Conservation (phyloP, 1,140 invertebrate species). For the Drosophila bipectinata region DNA sequence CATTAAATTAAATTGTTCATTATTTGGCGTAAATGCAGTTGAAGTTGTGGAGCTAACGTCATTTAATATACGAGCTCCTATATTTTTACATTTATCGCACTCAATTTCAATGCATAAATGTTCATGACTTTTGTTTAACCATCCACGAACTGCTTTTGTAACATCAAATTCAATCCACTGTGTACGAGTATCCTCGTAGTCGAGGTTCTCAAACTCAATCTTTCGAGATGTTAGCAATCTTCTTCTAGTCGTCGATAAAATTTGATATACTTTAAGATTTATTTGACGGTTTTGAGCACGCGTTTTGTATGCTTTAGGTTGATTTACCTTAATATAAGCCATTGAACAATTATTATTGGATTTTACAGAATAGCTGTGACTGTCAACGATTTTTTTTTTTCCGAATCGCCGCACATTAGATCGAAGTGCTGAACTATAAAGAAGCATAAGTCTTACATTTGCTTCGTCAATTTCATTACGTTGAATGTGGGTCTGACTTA, state of each 20-base stretch:
- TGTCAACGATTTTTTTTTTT: slow-evolving; percentile 13
- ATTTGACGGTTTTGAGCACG: slow-evolving; percentile 29
- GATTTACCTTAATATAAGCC: background rate
- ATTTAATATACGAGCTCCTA: slow-evolving; percentile 72
- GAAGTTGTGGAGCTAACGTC: slow-evolving; percentile 49
- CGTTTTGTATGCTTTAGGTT: slow-evolving; percentile 9
- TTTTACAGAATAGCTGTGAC: background rate
- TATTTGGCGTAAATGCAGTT: background rate
- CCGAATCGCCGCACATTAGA: slow-evolving; percentile 1
- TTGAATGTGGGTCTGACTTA: slow-evolving; percentile 34
- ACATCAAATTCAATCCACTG: slow-evolving; percentile 86
- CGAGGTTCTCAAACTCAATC: slow-evolving; percentile 52
- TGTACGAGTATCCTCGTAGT: slow-evolving; percentile 55
- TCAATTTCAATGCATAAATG: slow-evolving; percentile 85
- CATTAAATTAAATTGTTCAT: slow-evolving; percentile 51
- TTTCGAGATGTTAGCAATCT: slow-evolving; percentile 47
- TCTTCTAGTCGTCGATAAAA: slow-evolving; percentile 51
- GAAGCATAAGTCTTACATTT: slow-evolving; percentile 72
- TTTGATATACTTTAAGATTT: slow-evolving; percentile 71
- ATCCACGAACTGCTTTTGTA: slow-evolving; percentile 84
- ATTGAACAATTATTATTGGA: slow-evolving; percentile 13
- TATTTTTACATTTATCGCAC: slow-evolving; percentile 83
- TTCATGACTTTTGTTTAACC: slow-evolving; percentile 82
- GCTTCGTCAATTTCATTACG: slow-evolving; percentile 73
- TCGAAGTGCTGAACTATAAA: slow-evolving; percentile 64